Base-by-base conservation (phyloP, 2,888 invertebrate genomes). In the Mythimna lalbum region DNA sequence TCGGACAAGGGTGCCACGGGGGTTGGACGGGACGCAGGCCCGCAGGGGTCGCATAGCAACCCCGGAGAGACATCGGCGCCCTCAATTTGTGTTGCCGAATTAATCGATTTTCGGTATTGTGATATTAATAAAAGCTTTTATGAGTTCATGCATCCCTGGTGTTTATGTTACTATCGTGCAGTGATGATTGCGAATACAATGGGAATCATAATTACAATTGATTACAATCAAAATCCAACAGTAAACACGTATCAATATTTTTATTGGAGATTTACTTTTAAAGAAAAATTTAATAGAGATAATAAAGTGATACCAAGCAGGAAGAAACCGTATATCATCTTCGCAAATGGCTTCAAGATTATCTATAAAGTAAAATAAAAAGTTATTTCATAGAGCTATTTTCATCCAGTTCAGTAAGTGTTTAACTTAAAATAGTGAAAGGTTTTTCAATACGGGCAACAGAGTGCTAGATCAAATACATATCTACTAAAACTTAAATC, bases 21-120 rank as follows among this genome's bases (percentile, higher is more conserved):
- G 83, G 76, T 65, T 49, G 60, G 10, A 36, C 53, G 21, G 4
- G 10, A 36, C 53, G 21, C 5, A 70, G 47, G 47, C 36, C 47
- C 39, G 27, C 69, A 73, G 78, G 74, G 72, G 78, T 64, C 66
- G 85, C 85, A n/a, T 79, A 75, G 85, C 85, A 81, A 85, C 85
- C 85, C 85, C 84, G 63, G 69, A 27, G 77, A 65, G 73, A 79
- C 67, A 55, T 60, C 12, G 36, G 10, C 63, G 39, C 68, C 59
- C 67, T 53, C 72, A 73, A 76, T 80, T 83, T 73, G 68, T 82
- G 69, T 73, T 71, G 61, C 69, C 60, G 69, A 64, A 82, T 78
- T 82, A 80, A 83, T 83, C 76, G 83, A 83, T 84, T 72, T 80
- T 60, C 60, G 52, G 49, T 71, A 63, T 78, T 73, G 63, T 70